Percentiles rank a stretch among this genome's conserved stretches.
Conservation (phyloP, 2,888 invertebrate species). For the Drosophila borborema region DNA sequence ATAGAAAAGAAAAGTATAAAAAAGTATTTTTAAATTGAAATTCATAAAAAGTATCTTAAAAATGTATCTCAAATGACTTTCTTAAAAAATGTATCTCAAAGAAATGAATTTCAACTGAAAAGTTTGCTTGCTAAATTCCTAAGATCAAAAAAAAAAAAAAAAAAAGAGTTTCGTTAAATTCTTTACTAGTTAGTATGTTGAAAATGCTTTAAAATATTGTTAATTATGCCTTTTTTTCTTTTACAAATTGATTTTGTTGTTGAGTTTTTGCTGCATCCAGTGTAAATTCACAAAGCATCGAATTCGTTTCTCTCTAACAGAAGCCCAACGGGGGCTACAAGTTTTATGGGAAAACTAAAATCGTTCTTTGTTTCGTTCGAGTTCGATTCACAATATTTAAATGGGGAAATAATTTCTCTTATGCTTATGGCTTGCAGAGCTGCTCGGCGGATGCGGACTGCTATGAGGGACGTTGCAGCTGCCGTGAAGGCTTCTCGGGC, state of each 20-base stretch:
- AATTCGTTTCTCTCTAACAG: not conserved
- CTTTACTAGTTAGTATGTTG: not conserved
- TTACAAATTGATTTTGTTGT: not conserved
- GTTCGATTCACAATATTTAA: not conserved
- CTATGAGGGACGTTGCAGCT: constrained; percentile 90
- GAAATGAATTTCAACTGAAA: too few species aligned
- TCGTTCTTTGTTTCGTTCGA: constrained; percentile 1
- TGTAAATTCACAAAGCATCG: not conserved
- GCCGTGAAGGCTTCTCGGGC: constrained; percentile 89
- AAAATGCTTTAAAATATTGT: not conserved
- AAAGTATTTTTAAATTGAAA: too few species aligned
- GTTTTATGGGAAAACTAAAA: not conserved
- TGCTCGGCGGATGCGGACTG: constrained; percentile 91
- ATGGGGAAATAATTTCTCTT: not conserved
- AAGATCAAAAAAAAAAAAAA: not conserved
- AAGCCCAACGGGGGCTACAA: not conserved
- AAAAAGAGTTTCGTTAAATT: not conserved
- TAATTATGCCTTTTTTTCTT: not conserved
- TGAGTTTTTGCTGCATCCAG: not conserved
- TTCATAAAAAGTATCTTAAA: too few species aligned
- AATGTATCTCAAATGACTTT: too few species aligned
- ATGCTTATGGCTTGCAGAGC: constrained; percentile 57
- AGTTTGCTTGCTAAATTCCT: too few species aligned
- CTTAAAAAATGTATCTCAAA: too few species aligned
- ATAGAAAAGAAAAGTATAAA: too few species aligned